phyloP scores from a whole-genome alignment of 2,113 vertebrate species.

The Uropsilus gracilis region DNA sequence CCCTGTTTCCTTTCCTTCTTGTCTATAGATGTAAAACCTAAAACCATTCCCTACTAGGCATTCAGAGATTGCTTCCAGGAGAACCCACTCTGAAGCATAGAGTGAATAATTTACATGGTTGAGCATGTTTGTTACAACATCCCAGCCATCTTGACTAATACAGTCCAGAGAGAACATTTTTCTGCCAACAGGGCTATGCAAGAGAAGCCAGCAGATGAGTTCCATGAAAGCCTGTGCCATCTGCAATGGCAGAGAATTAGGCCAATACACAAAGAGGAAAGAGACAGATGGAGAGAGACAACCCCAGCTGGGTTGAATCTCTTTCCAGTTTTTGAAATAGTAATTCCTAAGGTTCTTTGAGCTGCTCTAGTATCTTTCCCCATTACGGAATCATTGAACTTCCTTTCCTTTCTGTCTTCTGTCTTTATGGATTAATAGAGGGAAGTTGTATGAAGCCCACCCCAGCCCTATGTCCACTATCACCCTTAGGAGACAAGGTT shows the following conservation, averaged over 20 bases:
- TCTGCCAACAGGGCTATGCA: too few relatives aligned
- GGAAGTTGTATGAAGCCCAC: background rate
- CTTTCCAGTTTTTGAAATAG: background rate
- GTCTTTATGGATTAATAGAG: background rate
- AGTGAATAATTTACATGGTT: background rate
- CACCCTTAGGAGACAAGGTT: background rate
- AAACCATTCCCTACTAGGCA: background rate
- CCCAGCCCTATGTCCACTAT: background rate
- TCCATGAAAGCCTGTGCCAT: background rate
- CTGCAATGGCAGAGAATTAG: background rate
- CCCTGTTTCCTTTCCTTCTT: background rate
- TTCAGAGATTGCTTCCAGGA: background rate
- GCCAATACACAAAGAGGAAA: background rate
- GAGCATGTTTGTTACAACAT: background rate
- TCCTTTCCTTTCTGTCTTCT: background rate
- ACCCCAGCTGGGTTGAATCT: background rate
- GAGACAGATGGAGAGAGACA: conserved; percentile 7
- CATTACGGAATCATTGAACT: background rate
- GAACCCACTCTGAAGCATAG: background rate
- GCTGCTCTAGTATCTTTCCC: background rate
- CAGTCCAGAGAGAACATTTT: background rate
- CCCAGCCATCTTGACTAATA: background rate
- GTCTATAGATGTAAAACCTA: background rate
- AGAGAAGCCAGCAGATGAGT: background rate
- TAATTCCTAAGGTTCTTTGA: background rate